Percentiles rank a stretch among this genome's conserved stretches.
Evolutionary conservation across 2,888 invertebrate genomes (phyloP).

Genomic region (Drosophila emarginata): DNA sequence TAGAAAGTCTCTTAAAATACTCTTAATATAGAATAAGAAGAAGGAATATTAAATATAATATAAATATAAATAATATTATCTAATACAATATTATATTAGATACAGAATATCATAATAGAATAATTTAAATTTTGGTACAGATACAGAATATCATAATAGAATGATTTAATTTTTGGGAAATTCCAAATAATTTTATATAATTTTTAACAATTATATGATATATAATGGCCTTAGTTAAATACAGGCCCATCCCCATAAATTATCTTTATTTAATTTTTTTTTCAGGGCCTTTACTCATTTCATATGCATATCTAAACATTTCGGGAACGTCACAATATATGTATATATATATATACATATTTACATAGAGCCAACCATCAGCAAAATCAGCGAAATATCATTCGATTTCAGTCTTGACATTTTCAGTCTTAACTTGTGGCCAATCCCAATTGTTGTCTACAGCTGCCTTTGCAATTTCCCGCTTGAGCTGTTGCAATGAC

Average conservation of each 20-base stretch:
- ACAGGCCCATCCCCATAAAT: neutral
- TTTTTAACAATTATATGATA: neutral
- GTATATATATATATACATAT: too few species aligned
- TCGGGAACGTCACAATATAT: too few species aligned
- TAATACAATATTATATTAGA: too few species aligned
- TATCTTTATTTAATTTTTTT: neutral
- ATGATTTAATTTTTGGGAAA: too few species aligned
- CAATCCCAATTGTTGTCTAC: neutral
- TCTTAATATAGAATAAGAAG: too few species aligned
- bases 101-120: too few species aligned
- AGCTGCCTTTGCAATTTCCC: constrained; percentile 62
- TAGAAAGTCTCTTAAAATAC: too few species aligned
- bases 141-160: too few species aligned
- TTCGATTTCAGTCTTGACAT: neutral
- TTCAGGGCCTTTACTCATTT: neutral
- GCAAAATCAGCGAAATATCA: neutral
- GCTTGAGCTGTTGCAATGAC: constrained; percentile 59
- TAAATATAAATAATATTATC: too few species aligned
- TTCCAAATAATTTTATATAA: neutral
- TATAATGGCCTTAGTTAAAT: neutral
- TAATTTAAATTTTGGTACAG: too few species aligned
- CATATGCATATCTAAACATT: neutral
- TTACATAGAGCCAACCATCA: neutral
- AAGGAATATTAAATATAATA: too few species aligned
- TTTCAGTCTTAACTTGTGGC: neutral